These are phyloP conservation scores for Osmerus mordax DNA, from an alignment of 2,113 vertebrate genomes.

Conservation along the genomic window DNA sequence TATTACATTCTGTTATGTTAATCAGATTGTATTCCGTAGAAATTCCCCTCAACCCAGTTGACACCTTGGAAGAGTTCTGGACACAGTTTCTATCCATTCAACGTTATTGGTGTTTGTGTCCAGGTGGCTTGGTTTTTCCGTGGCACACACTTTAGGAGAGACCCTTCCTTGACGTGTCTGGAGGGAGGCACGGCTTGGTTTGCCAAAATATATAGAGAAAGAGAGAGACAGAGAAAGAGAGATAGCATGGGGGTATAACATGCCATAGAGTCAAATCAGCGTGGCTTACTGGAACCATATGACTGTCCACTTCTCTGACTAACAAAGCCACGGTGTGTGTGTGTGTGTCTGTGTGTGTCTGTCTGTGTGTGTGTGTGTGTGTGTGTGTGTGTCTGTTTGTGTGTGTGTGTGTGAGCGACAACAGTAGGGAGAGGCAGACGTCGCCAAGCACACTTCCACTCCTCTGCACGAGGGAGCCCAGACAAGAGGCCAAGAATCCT, in stretches of 20 bases:
- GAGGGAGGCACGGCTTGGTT: constrained; percentile 24
- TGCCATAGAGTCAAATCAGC: background rate
- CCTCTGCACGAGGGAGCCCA: constrained; percentile 32
- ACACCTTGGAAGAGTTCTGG: too few species aligned
- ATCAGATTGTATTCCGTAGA: too few species aligned
- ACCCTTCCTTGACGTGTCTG: constrained; percentile 21
- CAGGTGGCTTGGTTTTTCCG: too few species aligned
- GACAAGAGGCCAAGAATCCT: constrained; percentile 38
- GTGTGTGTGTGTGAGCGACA: constrained; percentile 25
- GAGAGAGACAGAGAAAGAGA: constrained; percentile 10
- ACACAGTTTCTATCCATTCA: too few species aligned
- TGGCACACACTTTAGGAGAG: too few species aligned
- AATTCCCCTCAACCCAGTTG: too few species aligned
- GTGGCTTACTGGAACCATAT: constrained; percentile 30
- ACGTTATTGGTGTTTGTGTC: too few species aligned
- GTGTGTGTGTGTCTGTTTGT: too few species aligned
- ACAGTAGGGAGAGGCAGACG: constrained; percentile 32
- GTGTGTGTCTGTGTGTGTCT: too few species aligned
- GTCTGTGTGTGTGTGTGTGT: too few species aligned
- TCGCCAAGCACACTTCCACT: constrained; percentile 5
- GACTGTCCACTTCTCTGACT: constrained; percentile 21
- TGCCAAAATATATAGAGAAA: constrained; percentile 17
- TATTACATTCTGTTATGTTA: too few species aligned
- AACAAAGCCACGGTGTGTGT: constrained; percentile 1
- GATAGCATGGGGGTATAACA: too few species aligned